Evolutionary conservation across 2,797 vertebrate species (phyloP).

Genomic region (Myotis pilosus): DNA sequence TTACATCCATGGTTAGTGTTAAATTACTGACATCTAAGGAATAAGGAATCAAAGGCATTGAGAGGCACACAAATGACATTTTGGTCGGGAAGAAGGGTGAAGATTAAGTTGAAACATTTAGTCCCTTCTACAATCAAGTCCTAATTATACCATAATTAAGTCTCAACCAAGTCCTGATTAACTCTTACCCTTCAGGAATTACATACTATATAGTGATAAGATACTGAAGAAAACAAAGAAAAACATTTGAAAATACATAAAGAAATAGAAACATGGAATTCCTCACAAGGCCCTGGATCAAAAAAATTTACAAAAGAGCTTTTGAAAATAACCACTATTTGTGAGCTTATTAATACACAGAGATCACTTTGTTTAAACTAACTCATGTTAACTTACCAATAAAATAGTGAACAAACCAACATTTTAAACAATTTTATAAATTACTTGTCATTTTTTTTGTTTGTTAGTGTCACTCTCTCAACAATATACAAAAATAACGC

Average conservation of each 20-base stretch:
- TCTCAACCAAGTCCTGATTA: conserved; percentile 69
- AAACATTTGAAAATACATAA: conserved; percentile 68
- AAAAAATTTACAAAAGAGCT: conserved; percentile 85
- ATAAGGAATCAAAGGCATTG: conserved; percentile 54
- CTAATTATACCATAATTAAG: conserved; percentile 64
- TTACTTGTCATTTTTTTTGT: conserved; percentile 78
- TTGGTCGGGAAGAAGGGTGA: conserved; percentile 47
- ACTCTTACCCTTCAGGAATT: conserved; percentile 66
- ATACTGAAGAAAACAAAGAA: conserved; percentile 63
- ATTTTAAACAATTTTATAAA: conserved; percentile 85
- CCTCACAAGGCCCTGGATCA: conserved; percentile 80
- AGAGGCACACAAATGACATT: conserved; percentile 53
- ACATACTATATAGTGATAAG: conserved; percentile 74
- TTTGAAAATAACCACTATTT: conserved; percentile 82
- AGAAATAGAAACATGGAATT: conserved; percentile 72
- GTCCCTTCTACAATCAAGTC: conserved; percentile 68
- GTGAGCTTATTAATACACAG: conserved; percentile 81
- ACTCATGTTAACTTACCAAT: conserved; percentile 81
- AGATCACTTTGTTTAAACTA: conserved; percentile 81
- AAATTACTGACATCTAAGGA: conserved; percentile 23
- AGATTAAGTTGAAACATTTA: conserved; percentile 62
- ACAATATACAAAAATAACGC: conserved; percentile 94
- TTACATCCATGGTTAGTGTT: conserved; percentile 6
- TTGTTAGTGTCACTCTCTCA: conserved; percentile 84
- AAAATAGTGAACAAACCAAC: conserved; percentile 86